A percentile compares a stretch with the other conserved stretches of the same genome.
Evolutionary conservation across 1,140 invertebrate genomes (phyloP).

Genomic region (Procambarus clarkii): DNA sequence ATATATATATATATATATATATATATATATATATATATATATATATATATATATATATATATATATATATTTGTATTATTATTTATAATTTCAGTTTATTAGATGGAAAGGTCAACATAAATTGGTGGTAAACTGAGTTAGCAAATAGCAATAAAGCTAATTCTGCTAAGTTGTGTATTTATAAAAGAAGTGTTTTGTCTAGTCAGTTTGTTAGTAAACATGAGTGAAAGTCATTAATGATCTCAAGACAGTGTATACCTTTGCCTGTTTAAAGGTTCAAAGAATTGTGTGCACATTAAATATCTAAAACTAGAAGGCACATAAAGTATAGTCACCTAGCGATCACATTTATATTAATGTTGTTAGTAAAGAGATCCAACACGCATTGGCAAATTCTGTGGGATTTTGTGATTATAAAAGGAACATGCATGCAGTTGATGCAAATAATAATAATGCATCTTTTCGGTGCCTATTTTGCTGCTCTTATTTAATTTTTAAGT

Average conservation of each 20-base stretch:
- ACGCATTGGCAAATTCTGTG: too few relatives aligned
- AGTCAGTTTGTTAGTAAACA: not conserved
- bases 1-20: too few relatives aligned
- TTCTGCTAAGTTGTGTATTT: not conserved
- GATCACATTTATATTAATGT: not conserved
- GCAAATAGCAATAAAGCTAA: too few relatives aligned
- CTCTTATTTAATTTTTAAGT: not conserved
- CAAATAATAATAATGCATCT: not conserved
- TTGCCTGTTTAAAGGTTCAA: not conserved
- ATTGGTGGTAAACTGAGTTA: too few relatives aligned
- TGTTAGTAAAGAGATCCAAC: not conserved
- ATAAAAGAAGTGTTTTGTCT: not conserved
- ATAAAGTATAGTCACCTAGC: not conserved
- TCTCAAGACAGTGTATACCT: not conserved
- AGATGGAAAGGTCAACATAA: too few relatives aligned
- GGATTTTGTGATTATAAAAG: not conserved
- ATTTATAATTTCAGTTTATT: too few relatives aligned
- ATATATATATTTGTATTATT: too few relatives aligned
- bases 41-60: too few relatives aligned
- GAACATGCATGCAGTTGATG: not conserved
- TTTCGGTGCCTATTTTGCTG: not conserved
- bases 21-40: too few relatives aligned
- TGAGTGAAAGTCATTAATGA: not conserved
- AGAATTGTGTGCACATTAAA: not conserved
- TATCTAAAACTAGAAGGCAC: not conserved